Conservation (phyloP, 2,113 vertebrate genomes). For the Gavialis gangeticus region DNA sequence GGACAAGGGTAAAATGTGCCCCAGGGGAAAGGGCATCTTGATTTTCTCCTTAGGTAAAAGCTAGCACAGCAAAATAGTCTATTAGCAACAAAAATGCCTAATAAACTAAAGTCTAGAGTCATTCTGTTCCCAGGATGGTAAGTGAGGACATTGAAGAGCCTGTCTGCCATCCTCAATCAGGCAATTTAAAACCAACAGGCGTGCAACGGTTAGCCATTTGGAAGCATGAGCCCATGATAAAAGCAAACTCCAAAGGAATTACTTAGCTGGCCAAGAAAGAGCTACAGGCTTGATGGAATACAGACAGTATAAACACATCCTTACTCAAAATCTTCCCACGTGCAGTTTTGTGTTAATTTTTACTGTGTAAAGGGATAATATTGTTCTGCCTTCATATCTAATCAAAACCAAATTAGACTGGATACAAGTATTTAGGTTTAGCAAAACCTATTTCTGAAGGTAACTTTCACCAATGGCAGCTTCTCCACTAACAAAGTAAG, state of each 20-base stretch:
- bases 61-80: neutral
- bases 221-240: neutral
- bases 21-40: neutral
- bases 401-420: neutral
- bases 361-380: neutral
- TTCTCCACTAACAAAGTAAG: too few relatives aligned
- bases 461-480: neutral
- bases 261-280: neutral
- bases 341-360: neutral
- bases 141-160: neutral
- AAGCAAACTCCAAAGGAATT: neutral
- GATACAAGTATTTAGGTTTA: neutral
- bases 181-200: neutral
- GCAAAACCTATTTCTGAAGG: neutral
- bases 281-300: neutral
- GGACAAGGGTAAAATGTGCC: neutral
- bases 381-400: neutral
- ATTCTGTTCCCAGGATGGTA: neutral
- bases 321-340: neutral
- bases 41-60: neutral
- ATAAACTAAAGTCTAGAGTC: neutral
- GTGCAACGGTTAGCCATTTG: neutral
- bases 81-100: accelerated
- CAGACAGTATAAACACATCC: neutral
- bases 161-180: neutral